These are phyloP conservation scores for Hypanus sabinus DNA, from an alignment of 2,113 vertebrate genomes.

Conservation along the genomic window DNA sequence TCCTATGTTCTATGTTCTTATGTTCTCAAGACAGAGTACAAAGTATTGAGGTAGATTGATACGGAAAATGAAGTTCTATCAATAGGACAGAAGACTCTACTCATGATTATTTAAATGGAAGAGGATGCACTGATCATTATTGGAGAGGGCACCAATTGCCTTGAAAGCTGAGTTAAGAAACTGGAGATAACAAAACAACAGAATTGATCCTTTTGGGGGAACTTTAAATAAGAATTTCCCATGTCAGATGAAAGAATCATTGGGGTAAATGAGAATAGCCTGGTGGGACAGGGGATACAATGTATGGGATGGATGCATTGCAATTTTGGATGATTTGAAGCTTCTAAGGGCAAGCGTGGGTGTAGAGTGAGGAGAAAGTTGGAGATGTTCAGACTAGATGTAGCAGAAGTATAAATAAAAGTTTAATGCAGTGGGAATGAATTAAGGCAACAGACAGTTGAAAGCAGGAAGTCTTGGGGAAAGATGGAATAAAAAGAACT, in stretches of 20 bases:
- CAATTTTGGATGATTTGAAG: not conserved
- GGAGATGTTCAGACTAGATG: not conserved
- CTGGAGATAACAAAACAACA: not conserved
- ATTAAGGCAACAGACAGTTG: not conserved
- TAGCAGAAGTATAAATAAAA: not conserved
- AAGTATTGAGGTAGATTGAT: not conserved
- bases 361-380: not conserved
- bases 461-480: not conserved
- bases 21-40: not conserved
- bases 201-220: not conserved
- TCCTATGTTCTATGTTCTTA: no score
- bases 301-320: not conserved
- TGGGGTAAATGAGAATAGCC: not conserved
- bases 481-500: not conserved
- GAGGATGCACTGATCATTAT: not conserved
- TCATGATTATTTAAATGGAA: not conserved
- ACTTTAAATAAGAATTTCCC: not conserved
- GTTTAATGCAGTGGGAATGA: not conserved
- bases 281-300: not conserved
- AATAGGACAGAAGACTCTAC: not conserved
- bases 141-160: not conserved
- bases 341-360: not conserved
- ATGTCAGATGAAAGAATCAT: not conserved
- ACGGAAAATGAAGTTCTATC: not conserved
- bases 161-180: not conserved